Percentiles rank a stretch among this genome's conserved stretches.
Evolutionary conservation across 2,888 invertebrate genomes (phyloP).

Genomic region (Aleiodes testaceus): DNA sequence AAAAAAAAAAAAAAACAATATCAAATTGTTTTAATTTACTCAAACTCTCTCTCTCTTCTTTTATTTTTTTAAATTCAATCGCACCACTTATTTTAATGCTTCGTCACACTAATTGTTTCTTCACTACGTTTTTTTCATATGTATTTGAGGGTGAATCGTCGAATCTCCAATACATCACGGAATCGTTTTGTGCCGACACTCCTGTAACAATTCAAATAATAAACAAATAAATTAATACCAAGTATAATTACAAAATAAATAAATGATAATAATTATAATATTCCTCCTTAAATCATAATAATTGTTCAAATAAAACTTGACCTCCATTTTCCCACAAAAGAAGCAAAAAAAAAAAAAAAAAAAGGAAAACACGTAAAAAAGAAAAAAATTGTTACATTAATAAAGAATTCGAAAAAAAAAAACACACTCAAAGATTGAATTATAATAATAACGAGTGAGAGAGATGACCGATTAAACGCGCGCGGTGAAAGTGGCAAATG

Average conservation of each 20-base stretch:
- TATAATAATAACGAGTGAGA: slow-evolving; percentile 20
- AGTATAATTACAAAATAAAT: too few species aligned
- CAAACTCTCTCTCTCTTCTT: slow-evolving; percentile 17
- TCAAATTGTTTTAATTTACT: not conserved
- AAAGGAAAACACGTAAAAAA: not conserved
- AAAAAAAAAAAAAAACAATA: slow-evolving; percentile 8
- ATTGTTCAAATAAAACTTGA: too few species aligned
- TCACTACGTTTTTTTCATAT: slow-evolving; percentile 66
- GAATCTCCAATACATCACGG: slow-evolving; percentile 72
- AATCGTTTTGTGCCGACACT: slow-evolving; percentile 62
- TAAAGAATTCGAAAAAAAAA: not conserved
- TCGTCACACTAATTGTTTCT: slow-evolving; percentile 69
- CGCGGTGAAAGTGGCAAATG: slow-evolving; percentile 50
- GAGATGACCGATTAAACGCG: slow-evolving; percentile 47
- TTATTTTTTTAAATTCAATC: not conserved
- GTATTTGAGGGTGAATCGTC: slow-evolving; percentile 68
- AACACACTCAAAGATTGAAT: not conserved
- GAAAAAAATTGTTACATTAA: not conserved
- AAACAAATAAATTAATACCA: slow-evolving; percentile 23
- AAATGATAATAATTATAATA: not conserved
- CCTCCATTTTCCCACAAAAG: too few species aligned
- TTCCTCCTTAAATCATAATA: not conserved
- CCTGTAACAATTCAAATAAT: slow-evolving; percentile 57
- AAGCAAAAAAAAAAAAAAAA: too few species aligned
- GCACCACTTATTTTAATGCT: slow-evolving; percentile 52